Evolutionary conservation across 2,888 invertebrate species (phyloP).

Genomic region (Zaprionus bogoriensis): DNA sequence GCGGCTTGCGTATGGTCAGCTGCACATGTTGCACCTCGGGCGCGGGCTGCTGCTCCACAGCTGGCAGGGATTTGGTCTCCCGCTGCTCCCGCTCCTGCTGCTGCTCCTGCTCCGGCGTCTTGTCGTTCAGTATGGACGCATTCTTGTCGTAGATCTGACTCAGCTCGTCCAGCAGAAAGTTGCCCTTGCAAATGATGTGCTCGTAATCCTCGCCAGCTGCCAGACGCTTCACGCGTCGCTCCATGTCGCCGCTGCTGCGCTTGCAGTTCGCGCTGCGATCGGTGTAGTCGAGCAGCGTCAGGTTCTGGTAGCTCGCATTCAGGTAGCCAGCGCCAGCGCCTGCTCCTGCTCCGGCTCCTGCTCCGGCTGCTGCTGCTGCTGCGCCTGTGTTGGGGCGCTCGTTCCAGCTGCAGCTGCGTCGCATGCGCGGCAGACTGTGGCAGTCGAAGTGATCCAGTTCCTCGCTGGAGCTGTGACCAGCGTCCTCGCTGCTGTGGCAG

Average conservation of each 20-base stretch:
- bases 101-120: slow-evolving; percentile 56
- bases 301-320: slow-evolving; percentile 86
- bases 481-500: slow-evolving; percentile 33
- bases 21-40: slow-evolving; percentile 75
- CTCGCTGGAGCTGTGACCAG: slow-evolving; percentile 53
- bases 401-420: slow-evolving; percentile 79
- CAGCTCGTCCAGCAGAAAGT: slow-evolving; percentile 83
- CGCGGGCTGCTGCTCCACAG: neutral
- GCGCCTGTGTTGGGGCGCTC: slow-evolving; percentile 47
- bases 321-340: slow-evolving; percentile 75
- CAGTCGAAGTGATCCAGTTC: slow-evolving; percentile 54
- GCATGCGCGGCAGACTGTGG: slow-evolving; percentile 47
- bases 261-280: slow-evolving; percentile 68
- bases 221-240: slow-evolving; percentile 32
- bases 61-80: neutral
- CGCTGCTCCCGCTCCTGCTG: neutral
- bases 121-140: slow-evolving; percentile 85
- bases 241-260: slow-evolving; percentile 52
- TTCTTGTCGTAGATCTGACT: slow-evolving; percentile 85
- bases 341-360: neutral
- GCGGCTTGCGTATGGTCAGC: slow-evolving; percentile 75
- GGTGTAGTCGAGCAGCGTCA: slow-evolving; percentile 85
- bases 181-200: slow-evolving; percentile 76
- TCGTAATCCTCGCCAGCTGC: slow-evolving; percentile 68
- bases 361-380: neutral